Conservation (phyloP, 2,888 invertebrate species). For the Macrophya annulata region DNA sequence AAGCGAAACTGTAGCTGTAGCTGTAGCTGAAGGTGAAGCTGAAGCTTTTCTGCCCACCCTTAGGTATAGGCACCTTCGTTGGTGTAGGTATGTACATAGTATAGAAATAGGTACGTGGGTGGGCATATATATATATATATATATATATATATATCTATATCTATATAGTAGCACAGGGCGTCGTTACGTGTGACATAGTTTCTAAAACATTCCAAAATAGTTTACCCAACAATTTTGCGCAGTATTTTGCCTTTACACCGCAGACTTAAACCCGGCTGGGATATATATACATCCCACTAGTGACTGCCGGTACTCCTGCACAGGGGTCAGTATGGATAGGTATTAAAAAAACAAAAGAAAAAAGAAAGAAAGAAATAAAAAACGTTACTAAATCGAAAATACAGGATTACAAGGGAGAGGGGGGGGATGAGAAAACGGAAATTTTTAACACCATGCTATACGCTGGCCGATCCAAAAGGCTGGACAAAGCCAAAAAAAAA, state of each 20-base stretch:
- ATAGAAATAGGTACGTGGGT: neutral
- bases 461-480: too few species aligned
- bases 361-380: too few species aligned
- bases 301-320: too few species aligned
- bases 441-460: too few species aligned
- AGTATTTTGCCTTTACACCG: constrained; percentile 62
- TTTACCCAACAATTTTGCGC: constrained; percentile 72
- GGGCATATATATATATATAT: neutral
- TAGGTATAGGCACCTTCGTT: neutral
- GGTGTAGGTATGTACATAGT: neutral
- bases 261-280: constrained; percentile 46
- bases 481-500: too few species aligned
- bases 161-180: neutral
- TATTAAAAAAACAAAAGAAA: too few species aligned
- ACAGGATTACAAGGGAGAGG: too few species aligned
- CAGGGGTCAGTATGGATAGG: neutral
- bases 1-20: neutral
- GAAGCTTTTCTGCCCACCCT: neutral
- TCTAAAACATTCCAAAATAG: constrained; percentile 70
- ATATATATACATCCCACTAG: too few species aligned
- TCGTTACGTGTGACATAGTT: constrained; percentile 69
- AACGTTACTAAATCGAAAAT: too few species aligned
- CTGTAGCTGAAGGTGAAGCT: neutral
- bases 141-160: too few species aligned
- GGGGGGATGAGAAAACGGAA: too few species aligned